Conservation (phyloP, 2,888 invertebrate genomes). For the Andricus quercusramuli region DNA sequence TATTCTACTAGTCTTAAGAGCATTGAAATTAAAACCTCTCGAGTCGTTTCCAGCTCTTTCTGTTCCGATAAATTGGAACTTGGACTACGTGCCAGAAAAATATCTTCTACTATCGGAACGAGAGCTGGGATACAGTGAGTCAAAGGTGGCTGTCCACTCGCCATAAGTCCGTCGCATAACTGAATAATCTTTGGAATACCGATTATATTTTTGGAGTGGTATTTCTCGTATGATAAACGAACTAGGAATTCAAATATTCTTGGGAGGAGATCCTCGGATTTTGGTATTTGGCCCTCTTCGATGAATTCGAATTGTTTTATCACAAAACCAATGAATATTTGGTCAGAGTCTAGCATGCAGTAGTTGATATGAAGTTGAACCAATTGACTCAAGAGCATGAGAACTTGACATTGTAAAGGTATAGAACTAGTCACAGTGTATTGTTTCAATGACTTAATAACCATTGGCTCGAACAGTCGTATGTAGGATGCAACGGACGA, state of each 20-base stretch:
- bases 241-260: conserved; percentile 94
- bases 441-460: conserved; percentile 94
- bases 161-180: conserved; percentile 92
- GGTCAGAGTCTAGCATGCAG: conserved; percentile 95
- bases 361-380: conserved; percentile 95
- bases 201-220: conserved; percentile 92
- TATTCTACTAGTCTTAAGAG: conserved; percentile 84
- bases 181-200: conserved; percentile 95
- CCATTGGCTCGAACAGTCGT: conserved; percentile 95
- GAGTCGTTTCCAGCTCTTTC: conserved; percentile 88
- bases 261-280: conserved; percentile 87
- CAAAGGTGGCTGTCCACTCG: conserved; percentile 87
- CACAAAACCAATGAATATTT: conserved; percentile 95
- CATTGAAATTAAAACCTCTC: conserved; percentile 90
- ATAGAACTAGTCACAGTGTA: conserved; percentile 93
- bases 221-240: conserved; percentile 93
- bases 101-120: conserved; percentile 88
- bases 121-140: conserved; percentile 89
- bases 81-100: conserved; percentile 84
- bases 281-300: conserved; percentile 94
- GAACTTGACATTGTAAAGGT: conserved; percentile 90
- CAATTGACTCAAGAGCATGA: conserved; percentile 91
- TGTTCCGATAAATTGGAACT: conserved; percentile 75
- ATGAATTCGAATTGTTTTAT: conserved; percentile 94
- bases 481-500: conserved; percentile 88